phyloP scores from a whole-genome alignment of 1,140 invertebrate species.

The Brachionus sp. region DNA sequence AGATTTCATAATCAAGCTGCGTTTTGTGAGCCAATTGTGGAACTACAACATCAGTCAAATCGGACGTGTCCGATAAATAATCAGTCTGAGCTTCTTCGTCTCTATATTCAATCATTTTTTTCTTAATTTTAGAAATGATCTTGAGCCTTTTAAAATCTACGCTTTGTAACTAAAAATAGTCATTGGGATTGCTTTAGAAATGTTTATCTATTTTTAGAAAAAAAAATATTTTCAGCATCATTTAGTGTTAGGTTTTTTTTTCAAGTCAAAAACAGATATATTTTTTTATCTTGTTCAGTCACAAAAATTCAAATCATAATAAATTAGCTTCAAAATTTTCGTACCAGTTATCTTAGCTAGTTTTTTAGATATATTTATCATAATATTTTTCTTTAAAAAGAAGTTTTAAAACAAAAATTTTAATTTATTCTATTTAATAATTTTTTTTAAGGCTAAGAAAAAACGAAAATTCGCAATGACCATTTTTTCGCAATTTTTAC shows the following conservation, averaged over 20 bases:
- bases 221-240: not conserved
- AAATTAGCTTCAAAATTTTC: not conserved
- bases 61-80: not conserved
- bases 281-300: not conserved
- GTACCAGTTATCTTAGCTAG: not conserved
- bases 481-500: no score
- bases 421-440: no score
- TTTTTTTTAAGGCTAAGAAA: no score
- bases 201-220: not conserved
- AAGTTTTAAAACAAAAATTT: no score
- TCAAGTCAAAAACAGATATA: not conserved
- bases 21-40: not conserved
- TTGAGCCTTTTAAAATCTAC: not conserved
- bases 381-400: not conserved
- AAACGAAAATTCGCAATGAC: no score
- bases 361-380: not conserved
- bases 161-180: not conserved
- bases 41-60: not conserved
- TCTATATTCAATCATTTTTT: slow-evolving; percentile 21
- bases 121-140: not conserved
- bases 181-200: not conserved
- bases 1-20: not conserved
- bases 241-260: not conserved
- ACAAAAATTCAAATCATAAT: slow-evolving; percentile 1
- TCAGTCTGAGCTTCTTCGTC: slow-evolving; percentile 10